A percentile compares a stretch with the other conserved stretches of the same genome.
phyloP scores from a whole-genome alignment of 2,113 vertebrate species.

The Chionomys nivalis region DNA sequence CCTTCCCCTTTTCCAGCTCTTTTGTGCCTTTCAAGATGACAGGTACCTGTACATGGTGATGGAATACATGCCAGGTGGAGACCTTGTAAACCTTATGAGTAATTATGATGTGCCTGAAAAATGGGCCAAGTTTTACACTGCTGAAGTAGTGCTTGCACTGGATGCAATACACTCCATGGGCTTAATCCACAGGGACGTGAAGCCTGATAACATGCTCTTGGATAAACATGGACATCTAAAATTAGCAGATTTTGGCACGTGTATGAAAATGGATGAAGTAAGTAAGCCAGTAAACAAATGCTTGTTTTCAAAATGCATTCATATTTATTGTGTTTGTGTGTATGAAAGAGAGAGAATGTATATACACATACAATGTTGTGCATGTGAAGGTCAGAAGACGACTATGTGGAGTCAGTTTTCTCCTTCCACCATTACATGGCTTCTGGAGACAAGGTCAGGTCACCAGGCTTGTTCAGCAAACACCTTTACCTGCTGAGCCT shows the following conservation, averaged over 20 bases:
- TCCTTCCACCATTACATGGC: background rate
- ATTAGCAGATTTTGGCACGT: constrained; percentile 98
- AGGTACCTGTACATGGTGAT: constrained; percentile 99
- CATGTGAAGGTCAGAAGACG: background rate
- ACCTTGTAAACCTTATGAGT: constrained; percentile 99
- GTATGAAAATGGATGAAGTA: constrained; percentile 99
- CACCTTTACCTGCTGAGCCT: background rate
- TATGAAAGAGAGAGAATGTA: background rate
- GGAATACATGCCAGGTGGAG: constrained; percentile 99
- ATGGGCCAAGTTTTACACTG: constrained; percentile 99
- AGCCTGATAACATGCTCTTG: constrained; percentile 99
- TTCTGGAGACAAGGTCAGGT: background rate
- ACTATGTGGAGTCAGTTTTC: background rate
- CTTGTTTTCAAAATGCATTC: no score
- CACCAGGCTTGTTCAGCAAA: background rate
- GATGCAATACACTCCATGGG: constrained; percentile 99
- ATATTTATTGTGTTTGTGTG: background rate
- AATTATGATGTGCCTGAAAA: constrained; percentile 99
- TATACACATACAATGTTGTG: background rate
- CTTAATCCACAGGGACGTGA: constrained; percentile 98
- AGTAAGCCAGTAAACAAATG: constrained; percentile 79
- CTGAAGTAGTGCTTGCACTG: constrained; percentile 97
- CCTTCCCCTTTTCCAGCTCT: constrained; percentile 87
- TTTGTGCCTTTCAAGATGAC: constrained; percentile 99
- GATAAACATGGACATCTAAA: constrained; percentile 96